phyloP scores from a whole-genome alignment of 2,113 vertebrate genomes.

The Myotis yumanensis region DNA sequence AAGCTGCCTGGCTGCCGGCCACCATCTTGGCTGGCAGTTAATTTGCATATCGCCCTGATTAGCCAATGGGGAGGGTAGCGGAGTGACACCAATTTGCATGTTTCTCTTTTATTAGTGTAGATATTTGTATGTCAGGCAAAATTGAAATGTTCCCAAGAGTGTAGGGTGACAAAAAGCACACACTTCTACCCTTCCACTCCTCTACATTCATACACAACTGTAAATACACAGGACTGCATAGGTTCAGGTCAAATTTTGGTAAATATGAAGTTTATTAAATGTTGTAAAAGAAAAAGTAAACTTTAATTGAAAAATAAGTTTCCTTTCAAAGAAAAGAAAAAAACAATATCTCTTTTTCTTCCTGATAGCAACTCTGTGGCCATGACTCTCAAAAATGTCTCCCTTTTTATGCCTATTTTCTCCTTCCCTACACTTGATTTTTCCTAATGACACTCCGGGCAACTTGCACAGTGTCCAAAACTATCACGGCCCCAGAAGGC shows the following conservation, averaged over 20 bases:
- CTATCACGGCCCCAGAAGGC: not conserved
- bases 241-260: not conserved
- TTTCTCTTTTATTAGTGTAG: too few species aligned
- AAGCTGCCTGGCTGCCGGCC: too few species aligned
- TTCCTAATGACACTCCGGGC: not conserved
- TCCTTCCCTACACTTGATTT: not conserved
- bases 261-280: not conserved
- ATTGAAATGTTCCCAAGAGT: not conserved
- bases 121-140: not conserved
- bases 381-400: not conserved
- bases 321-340: not conserved
- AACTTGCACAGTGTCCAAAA: not conserved
- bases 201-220: not conserved
- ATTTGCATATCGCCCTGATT: too few species aligned
- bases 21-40: too few species aligned
- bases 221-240: not conserved
- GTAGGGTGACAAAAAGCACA: not conserved
- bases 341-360: not conserved
- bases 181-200: not conserved
- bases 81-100: too few species aligned
- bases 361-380: not conserved
- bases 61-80: too few species aligned
- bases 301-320: not conserved
- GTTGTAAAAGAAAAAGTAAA: not conserved
- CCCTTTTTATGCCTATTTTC: not conserved